A percentile compares a stretch with the other conserved stretches of the same genome.
These are phyloP conservation scores for Harpalus rufipes DNA, from an alignment of 2,888 invertebrate species.

Conservation along the genomic window DNA sequence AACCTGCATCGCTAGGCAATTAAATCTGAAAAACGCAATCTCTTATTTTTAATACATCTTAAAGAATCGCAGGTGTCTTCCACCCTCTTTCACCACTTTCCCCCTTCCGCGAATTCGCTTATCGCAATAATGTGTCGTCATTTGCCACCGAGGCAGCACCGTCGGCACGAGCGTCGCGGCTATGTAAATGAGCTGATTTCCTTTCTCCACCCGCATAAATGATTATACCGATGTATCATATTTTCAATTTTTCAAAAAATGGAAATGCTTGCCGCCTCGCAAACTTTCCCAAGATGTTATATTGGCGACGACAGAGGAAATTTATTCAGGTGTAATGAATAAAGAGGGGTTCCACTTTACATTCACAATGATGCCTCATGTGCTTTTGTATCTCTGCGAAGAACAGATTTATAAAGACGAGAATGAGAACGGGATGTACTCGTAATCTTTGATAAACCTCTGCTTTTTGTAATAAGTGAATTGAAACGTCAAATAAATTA, in stretches of 20 bases:
- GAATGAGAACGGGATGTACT: not conserved
- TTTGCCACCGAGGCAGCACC: constrained; percentile 70
- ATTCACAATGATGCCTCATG: constrained; percentile 44
- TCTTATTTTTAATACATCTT: not conserved
- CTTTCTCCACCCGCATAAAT: constrained; percentile 70
- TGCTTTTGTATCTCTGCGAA: constrained; percentile 14
- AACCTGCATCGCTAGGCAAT: not conserved
- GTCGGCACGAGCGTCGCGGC: constrained; percentile 13
- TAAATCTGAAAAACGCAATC: not conserved
- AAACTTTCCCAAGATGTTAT: constrained; percentile 52
- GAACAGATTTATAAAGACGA: not conserved
- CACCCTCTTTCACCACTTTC: not conserved
- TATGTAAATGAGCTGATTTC: constrained; percentile 69
- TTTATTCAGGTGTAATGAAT: constrained; percentile 62
- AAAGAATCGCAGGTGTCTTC: constrained; percentile 3
- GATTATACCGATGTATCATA: constrained; percentile 69
- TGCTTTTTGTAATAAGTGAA: not conserved
- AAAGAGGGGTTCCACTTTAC: constrained; percentile 53
- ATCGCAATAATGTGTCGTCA: constrained; percentile 72
- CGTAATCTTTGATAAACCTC: not conserved
- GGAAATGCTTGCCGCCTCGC: constrained; percentile 58
- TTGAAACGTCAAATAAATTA: not conserved
- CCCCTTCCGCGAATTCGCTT: constrained; percentile 68
- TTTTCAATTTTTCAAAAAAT: constrained; percentile 69
- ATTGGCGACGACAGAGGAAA: constrained; percentile 47